Conservation (phyloP, 2,888 invertebrate genomes). For the Caenorhabditis angaria region DNA sequence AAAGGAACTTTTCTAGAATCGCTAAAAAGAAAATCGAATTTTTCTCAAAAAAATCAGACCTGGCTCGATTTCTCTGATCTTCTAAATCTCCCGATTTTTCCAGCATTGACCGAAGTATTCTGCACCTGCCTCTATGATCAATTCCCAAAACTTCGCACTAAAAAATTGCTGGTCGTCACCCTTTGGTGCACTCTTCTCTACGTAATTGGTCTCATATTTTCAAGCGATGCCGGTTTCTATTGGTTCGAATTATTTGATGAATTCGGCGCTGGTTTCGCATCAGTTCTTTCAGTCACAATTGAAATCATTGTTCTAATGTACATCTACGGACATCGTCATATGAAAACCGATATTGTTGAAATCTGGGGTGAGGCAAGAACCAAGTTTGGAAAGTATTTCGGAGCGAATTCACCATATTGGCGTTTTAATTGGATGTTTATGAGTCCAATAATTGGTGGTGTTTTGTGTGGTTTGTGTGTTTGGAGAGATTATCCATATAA, state of each 20-base stretch:
- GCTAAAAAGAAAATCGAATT: no score
- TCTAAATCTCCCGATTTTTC: neutral
- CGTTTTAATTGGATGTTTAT: conserved; percentile 23
- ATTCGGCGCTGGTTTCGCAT: conserved; percentile 5
- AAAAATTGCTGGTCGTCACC: neutral
- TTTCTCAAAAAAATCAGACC: no score
- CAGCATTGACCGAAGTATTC: conserved; percentile 7
- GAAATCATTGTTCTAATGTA: neutral
- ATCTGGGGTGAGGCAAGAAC: neutral
- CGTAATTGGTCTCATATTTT: conserved; percentile 5
- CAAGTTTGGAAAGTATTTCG: neutral
- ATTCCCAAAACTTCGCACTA: neutral
- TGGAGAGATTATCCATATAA: conserved; percentile 15
- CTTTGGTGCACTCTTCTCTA: conserved; percentile 1
- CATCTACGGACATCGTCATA: neutral
- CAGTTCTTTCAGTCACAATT: neutral
- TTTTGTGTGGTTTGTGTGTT: conserved; percentile 11
- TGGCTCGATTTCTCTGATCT: no score
- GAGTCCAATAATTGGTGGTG: conserved; percentile 17
- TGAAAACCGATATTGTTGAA: neutral
- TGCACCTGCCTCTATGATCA: conserved; percentile 9
- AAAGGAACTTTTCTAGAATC: no score
- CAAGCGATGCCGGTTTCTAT: conserved; percentile 3
- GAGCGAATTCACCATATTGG: conserved; percentile 13
- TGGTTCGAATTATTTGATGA: conserved; percentile 8